A percentile compares a stretch with the other conserved stretches of the same genome.
These are phyloP conservation scores for Sitta europaea DNA, from an alignment of 2,113 vertebrate species.

Conservation along the genomic window DNA sequence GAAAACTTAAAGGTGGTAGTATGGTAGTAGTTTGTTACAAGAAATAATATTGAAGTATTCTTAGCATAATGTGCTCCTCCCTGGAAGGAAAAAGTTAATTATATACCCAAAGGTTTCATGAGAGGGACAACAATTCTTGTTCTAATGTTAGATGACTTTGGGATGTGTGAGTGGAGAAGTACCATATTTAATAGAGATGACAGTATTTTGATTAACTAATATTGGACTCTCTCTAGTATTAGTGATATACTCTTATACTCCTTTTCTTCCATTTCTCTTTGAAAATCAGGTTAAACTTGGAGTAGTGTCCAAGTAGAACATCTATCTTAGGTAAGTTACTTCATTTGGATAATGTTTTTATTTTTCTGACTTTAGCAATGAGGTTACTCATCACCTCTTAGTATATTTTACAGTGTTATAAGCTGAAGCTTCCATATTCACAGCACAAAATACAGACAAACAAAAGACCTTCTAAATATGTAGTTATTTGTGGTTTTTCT, in stretches of 20 bases:
- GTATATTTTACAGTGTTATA: neutral
- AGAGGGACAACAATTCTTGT: neutral
- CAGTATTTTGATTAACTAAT: neutral
- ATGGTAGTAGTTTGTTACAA: neutral
- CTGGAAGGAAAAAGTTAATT: neutral
- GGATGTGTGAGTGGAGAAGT: too few species aligned
- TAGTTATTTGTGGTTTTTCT: neutral
- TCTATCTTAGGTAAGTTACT: neutral
- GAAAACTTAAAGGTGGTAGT: neutral
- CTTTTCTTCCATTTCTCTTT: neutral
- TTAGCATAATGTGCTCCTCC: neutral
- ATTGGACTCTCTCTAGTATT: neutral
- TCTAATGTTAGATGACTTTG: neutral
- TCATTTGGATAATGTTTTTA: neutral
- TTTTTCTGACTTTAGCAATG: neutral
- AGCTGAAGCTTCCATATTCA: neutral
- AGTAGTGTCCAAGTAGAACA: neutral
- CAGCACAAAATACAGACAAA: neutral
- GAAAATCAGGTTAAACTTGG: neutral
- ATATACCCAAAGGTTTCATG: neutral
- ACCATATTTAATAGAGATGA: neutral
- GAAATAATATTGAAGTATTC: neutral
- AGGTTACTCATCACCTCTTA: neutral
- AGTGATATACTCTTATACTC: neutral
- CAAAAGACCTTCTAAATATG: neutral